phyloP scores from a whole-genome alignment of 2,888 invertebrate genomes.

The Noctuana brunneofusca region DNA sequence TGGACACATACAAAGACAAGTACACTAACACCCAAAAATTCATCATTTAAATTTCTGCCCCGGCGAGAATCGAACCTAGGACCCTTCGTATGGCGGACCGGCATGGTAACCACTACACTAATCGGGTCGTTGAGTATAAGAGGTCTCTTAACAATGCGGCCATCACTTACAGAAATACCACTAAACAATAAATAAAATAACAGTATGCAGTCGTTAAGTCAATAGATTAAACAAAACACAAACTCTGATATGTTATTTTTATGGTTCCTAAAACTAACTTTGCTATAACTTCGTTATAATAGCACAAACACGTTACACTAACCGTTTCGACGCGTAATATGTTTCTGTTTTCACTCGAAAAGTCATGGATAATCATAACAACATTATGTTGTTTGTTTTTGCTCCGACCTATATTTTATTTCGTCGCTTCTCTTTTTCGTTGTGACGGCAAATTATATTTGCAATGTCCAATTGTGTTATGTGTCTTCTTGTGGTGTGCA shows the following conservation, averaged over 20 bases:
- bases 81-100: too few species aligned
- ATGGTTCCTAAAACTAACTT: constrained; percentile 25
- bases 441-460: background rate
- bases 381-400: background rate
- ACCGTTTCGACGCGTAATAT: constrained; percentile 28
- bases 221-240: background rate
- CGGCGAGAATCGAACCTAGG: too few species aligned
- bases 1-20: too few species aligned
- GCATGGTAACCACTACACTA: too few species aligned
- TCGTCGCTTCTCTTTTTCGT: background rate
- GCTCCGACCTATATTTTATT: background rate
- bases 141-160: too few species aligned
- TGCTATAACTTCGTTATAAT: constrained; percentile 32
- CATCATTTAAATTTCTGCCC: too few species aligned
- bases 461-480: background rate
- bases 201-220: too few species aligned
- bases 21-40: too few species aligned
- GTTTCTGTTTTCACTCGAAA: constrained; percentile 19
- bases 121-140: too few species aligned
- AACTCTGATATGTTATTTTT: constrained; percentile 19
- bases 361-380: background rate
- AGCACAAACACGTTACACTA: constrained; percentile 33
- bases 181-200: too few species aligned
- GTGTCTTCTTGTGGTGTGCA: too few species aligned
- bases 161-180: too few species aligned